Evolutionary conservation across 2,113 vertebrate genomes (phyloP).

Genomic region (Pelecanus crispus): DNA sequence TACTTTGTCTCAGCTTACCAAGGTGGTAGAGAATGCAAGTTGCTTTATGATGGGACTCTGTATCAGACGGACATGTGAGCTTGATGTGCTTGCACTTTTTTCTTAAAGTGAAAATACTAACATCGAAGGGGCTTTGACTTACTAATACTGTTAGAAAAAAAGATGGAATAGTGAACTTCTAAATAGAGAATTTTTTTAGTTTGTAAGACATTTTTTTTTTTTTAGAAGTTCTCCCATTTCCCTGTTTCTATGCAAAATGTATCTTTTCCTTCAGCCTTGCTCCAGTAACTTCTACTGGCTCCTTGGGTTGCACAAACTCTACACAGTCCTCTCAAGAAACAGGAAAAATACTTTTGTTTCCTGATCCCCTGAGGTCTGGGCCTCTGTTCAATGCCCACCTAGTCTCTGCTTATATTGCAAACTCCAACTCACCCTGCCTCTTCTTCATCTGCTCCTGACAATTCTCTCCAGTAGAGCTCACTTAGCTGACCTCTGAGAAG

Average conservation of each 20-base stretch:
- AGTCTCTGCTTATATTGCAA: background rate
- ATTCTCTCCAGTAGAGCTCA: background rate
- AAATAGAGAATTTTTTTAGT: background rate
- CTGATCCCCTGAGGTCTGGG: background rate
- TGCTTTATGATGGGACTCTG: background rate
- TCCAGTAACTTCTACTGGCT: background rate
- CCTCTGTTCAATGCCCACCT: background rate
- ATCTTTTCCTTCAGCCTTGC: background rate
- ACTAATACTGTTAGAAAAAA: background rate
- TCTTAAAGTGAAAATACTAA: background rate
- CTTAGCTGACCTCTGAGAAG: background rate
- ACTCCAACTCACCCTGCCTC: background rate
- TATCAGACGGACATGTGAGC: background rate
- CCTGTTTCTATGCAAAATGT: background rate
- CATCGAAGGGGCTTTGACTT: background rate
- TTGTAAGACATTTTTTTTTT: background rate
- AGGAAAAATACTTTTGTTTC: background rate
- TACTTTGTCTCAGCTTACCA: background rate
- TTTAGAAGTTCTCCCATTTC: background rate
- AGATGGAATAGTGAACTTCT: accelerated
- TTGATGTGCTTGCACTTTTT: background rate
- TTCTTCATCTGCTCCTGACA: background rate
- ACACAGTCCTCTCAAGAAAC: background rate
- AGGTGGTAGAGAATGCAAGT: background rate
- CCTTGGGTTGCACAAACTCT: background rate